Base-by-base conservation (phyloP, 1,140 invertebrate genomes). In the Drosophila ambigua region DNA sequence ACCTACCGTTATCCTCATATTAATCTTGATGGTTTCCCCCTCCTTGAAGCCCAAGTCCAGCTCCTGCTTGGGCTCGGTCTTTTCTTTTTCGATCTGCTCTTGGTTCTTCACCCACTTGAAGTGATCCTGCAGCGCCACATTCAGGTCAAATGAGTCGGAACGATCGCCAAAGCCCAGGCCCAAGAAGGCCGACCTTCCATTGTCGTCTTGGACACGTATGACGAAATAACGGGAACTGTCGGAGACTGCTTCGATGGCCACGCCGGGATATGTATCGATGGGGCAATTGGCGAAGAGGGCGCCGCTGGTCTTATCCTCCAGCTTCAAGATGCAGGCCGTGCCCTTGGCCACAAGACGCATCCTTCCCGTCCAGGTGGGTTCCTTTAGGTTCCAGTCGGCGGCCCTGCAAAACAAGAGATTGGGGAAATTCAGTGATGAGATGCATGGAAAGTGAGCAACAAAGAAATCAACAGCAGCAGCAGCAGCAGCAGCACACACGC, bases 191-290 rank as follows among this genome's bases (percentile, higher is more conserved):
- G 95, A 95, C 79, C 98, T 94, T n/a, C 97, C 98, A 94, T 96
- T 97, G 90, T 99, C 98, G 94, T 99, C 97, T 92, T 98, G 96
- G 80, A 99, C 97, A 91, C 96, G 94, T 31, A 99, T 92, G 31
- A 99, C 99, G 95, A 99, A 99, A 93, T 99, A 99, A 80, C 99
- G 94, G 53, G 98, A 99, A 62, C 99, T 99, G 93, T 99, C 99
- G 44, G 95, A 97, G 0, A 99, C 99, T 51, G 98, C 92, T 93
- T 99, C 99, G 20, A 99, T 95, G 24, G 98, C 98, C 58, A 97
- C 93, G 59, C 98, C 97, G 52, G 98, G 98, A 93, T 99, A 99
- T 85, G 95, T 94, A 79, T 99, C 98, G 72, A 99, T 97, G 1
- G 98, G 98, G 93, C 98, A 99, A 93, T 99, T 97, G 0, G 98